A percentile compares a stretch with the other conserved stretches of the same genome.
phyloP scores from a whole-genome alignment of 2,113 vertebrate genomes.

The Perca schrenkii region DNA sequence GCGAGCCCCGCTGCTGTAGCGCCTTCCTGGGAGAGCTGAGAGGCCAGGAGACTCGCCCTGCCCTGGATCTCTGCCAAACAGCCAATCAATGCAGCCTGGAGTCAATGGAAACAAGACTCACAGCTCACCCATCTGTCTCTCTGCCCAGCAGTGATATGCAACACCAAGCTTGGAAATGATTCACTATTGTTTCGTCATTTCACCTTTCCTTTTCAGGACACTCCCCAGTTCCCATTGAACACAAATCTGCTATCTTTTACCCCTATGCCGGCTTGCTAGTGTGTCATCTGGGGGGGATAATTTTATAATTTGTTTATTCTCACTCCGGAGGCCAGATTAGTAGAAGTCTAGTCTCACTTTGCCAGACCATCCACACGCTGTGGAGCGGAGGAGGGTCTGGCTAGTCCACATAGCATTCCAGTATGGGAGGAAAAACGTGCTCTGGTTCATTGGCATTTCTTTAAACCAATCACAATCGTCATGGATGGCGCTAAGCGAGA shows the following conservation, averaged over 20 bases:
- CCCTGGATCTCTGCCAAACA: constrained; percentile 82
- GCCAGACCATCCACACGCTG: no score
- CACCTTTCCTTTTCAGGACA: constrained; percentile 27
- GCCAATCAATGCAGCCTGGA: constrained; percentile 85
- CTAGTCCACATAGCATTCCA: no score
- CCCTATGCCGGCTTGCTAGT: constrained; percentile 47
- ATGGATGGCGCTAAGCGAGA: no score
- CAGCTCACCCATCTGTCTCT: constrained; percentile 65
- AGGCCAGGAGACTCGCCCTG: constrained; percentile 57
- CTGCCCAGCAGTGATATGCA: constrained; percentile 55
- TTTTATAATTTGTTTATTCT: constrained; percentile 45
- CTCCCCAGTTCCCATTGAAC: constrained; percentile 1
- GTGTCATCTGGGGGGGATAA: constrained; percentile 52
- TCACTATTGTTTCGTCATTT: constrained; percentile 39
- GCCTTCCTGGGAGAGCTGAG: constrained; percentile 73
- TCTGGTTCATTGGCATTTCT: no score
- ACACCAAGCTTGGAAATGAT: constrained; percentile 72
- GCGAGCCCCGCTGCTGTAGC: constrained; percentile 71
- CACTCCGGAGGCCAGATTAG: constrained; percentile 71
- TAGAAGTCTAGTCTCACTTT: constrained; percentile 31
- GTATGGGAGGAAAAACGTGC: no score
- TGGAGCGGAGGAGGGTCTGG: no score
- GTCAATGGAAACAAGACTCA: constrained; percentile 78
- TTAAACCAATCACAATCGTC: no score
- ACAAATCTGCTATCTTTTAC: constrained; percentile 36